phyloP scores from a whole-genome alignment of 2,888 invertebrate species.

The Punctoribates punctum region DNA sequence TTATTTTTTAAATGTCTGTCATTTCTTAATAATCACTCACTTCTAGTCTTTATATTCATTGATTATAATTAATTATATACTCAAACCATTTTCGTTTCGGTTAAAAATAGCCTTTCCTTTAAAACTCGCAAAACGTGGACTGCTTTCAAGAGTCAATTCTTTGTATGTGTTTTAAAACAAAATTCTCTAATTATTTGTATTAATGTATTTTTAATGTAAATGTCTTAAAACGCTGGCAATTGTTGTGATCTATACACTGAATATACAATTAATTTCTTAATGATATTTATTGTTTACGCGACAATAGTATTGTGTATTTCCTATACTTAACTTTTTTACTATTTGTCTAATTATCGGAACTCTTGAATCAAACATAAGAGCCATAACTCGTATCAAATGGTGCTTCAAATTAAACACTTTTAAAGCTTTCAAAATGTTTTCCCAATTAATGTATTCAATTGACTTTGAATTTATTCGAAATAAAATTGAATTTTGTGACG shows the following conservation, averaged over 20 bases:
- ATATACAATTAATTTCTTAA: constrained; percentile 13
- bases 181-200: background rate
- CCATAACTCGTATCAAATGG: constrained; percentile 7
- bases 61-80: background rate
- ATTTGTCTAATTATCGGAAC: background rate
- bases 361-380: constrained; percentile 2
- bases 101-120: background rate
- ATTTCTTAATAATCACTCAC: constrained; percentile 9
- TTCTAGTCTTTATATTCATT: constrained; percentile 27
- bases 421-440: background rate
- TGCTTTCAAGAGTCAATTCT: background rate
- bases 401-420: background rate
- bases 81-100: background rate
- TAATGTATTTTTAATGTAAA: constrained; percentile 22
- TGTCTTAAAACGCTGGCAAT: constrained; percentile 28
- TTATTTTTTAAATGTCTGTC: background rate
- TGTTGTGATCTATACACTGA: constrained; percentile 32
- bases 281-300: background rate
- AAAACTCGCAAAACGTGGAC: background rate
- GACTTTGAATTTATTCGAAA: constrained; percentile 29
- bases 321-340: constrained; percentile 1
- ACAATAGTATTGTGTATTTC: constrained; percentile 1
- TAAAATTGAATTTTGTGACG: constrained; percentile 12
- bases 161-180: background rate
- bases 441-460: constrained; percentile 19